Evolutionary conservation across 2,797 vertebrate species (phyloP), one percentile per base, ranked within the genome.

Genomic region (Pseudotriccus pelzelni): DNA sequence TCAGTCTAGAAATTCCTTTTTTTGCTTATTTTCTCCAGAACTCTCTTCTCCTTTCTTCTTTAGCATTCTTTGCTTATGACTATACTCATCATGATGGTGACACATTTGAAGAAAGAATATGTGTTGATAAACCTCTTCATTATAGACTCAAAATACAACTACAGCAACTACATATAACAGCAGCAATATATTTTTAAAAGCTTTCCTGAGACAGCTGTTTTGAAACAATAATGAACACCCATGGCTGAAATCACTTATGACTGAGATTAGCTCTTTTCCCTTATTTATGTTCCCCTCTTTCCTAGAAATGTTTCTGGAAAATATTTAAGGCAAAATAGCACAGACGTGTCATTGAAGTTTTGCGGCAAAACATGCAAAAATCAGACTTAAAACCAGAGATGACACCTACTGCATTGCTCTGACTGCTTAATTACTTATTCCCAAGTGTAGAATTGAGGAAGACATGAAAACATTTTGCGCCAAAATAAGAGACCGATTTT

Each of bases 171-270:
- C 44, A 64, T 87, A 34, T 89, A 93, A 76, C 68, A 78, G 64
- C 60, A 55, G 49, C 17, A 85, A 90, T 72, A 34, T 55, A 72
- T 87, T 96, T 94, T 87, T 20, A 43, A 93, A 94, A 89, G 30
- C 22, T 49, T 93, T 2, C 0, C 53, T 80, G 64, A 90, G 60
- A 80, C 68, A 89, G 41, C 27, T 87, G 27, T 68, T 95, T 94
- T 82, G 74, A 87, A 96, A 84, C 32, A 69, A 49, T 74, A 84
- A 90, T 72, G 75, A 89, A 49, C 24, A 89, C 14, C 11, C 32
- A 39, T 37, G 30, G 10, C 63, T 86, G 90, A 95, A 95, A 91
- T 78, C 36, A 76, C 25, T 87, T 69, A 39, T 9, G 14, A 28
- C 25, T 82, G 63, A 86, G 44, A 73, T 76, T 76, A 86, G 23